These are phyloP conservation scores for Hassar affinis DNA, from an alignment of 2,113 vertebrate species.

Conservation along the genomic window DNA sequence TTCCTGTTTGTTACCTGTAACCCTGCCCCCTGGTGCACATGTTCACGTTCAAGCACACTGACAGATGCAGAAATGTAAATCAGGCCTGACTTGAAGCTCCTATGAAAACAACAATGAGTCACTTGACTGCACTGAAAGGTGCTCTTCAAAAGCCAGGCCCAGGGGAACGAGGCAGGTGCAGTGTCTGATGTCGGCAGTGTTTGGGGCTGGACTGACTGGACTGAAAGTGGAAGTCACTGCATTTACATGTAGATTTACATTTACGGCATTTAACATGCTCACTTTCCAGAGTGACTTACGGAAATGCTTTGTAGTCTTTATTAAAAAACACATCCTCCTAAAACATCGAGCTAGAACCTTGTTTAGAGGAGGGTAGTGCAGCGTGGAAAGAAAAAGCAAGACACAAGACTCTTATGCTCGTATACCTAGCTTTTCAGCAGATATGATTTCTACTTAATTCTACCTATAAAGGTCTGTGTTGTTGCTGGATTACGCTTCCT, in stretches of 20 bases:
- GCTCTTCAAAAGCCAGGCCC: slow-evolving; percentile 8
- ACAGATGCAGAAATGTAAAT: slow-evolving; percentile 2
- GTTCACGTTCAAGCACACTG: not conserved
- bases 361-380: not conserved
- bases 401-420: not conserved
- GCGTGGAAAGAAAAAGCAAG: not conserved
- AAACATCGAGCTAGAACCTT: not conserved
- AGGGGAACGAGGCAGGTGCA: not conserved
- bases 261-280: not conserved
- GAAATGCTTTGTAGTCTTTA: not conserved
- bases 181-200: not conserved
- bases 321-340: not conserved
- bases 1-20: not conserved
- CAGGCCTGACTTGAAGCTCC: slow-evolving; percentile 10
- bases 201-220: slow-evolving; percentile 4
- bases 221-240: slow-evolving; percentile 2
- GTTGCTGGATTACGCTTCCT: not conserved
- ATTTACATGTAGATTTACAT: slow-evolving; percentile 3
- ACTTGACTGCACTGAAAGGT: not conserved
- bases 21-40: not conserved
- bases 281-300: not conserved
- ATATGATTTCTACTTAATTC: not conserved
- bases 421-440: not conserved
- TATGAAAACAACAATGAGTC: slow-evolving; percentile 25
- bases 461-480: not conserved